Conservation (phyloP, 2,113 vertebrate genomes). For the Alexandromys fortis region DNA sequence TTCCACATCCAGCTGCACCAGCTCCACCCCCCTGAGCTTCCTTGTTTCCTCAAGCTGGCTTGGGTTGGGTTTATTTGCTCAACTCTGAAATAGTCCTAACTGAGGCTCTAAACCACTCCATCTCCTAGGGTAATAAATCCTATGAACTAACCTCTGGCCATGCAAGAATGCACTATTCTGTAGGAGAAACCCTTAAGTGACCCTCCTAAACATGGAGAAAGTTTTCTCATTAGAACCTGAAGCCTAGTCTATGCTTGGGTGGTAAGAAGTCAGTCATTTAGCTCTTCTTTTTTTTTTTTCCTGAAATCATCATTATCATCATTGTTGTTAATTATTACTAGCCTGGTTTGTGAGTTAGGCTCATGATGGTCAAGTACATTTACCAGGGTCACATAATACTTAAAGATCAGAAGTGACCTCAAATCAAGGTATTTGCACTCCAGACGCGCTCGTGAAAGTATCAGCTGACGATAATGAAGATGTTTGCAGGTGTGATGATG, state of each 20-base stretch:
- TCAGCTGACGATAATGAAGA: background rate
- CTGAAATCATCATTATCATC: background rate
- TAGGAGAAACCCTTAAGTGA: background rate
- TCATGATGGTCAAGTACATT: background rate
- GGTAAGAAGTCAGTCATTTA: background rate
- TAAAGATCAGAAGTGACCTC: background rate
- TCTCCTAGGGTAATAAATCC: background rate
- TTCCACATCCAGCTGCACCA: background rate
- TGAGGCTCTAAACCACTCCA: background rate
- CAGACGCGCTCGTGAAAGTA: background rate
- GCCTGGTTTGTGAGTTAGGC: background rate
- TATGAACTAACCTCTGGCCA: background rate
- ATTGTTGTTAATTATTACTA: background rate
- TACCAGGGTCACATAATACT: background rate
- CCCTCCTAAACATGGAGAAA: background rate
- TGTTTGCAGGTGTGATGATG: background rate
- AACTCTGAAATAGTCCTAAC: background rate
- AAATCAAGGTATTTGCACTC: background rate
- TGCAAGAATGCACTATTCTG: background rate
- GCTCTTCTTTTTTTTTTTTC: background rate
- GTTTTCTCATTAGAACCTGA: background rate
- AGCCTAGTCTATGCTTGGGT: background rate
- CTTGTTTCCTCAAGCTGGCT: background rate
- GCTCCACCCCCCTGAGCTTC: background rate
- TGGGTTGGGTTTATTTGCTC: slow-evolving; percentile 1